Base-by-base conservation (phyloP, 2,113 vertebrate genomes). In the Piliocolobus tephrosceles region DNA sequence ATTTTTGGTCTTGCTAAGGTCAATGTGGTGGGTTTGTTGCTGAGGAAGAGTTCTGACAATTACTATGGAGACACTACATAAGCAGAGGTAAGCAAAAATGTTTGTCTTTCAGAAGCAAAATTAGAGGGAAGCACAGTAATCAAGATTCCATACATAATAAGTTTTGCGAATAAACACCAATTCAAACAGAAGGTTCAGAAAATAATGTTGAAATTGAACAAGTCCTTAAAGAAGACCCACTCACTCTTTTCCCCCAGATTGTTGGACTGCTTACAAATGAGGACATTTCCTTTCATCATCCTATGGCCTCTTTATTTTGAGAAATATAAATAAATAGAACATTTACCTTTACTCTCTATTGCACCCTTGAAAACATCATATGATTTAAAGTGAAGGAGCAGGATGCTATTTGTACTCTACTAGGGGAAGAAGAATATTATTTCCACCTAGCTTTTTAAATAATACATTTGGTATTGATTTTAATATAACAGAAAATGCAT, bases 261-360 rank as follows among this genome's bases (percentile, higher is more conserved):
- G 32, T 2, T 72, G 50, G 47, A 66, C 82, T 66, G 27, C 10
- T 95, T 86, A 52, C 38, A 12, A 12, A 35, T 70, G 22, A 23
- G 3, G 5, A 30, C 13, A 43, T 81, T 87, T 90, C 97, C 82
- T 91, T 0, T 92, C 61, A 88, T 97, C 94, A 95, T 96, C 70
- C 32, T 93, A 97, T 92, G 84, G 90, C 94, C 98, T 92, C 83
- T 94, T 98, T 95, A 96, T 94, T 97, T 97, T 97, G 76, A 96
- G 93, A 94, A 85, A 45, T 38, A 40, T 32, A 94, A 96, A 68
- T 45, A 66, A 91, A 58, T 40, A 72, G 35, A 93, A 96, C 84
- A 61, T 57, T 83, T 50, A 84, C 61, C 91, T 84, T 94, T 94
- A 45, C 68, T 94, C 20, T 88, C 81, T 93, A 43, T 70, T 80